Evolutionary conservation across 2,888 invertebrate genomes (phyloP), one percentile per base, ranked within the genome.

Genomic region (Diarsia brunnea): DNA sequence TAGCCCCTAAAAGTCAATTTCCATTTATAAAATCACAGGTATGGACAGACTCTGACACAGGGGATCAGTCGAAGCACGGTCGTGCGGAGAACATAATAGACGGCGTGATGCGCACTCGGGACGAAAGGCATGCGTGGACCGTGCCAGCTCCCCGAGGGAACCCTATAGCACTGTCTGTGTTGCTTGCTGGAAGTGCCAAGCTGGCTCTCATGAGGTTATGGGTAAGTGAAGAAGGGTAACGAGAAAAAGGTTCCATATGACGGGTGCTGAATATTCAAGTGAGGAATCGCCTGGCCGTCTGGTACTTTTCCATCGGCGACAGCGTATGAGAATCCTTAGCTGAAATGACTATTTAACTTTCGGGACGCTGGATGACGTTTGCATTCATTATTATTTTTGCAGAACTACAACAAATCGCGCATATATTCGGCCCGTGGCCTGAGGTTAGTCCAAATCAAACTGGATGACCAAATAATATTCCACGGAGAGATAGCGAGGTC

Each of bases 371-470:
- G 4, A 3, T 49, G 5, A 8, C 16, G 12, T 58, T 38, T 63
- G 19, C 2, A 1, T 11, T 49, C 53, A 38, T 73, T n/a, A n/a
- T 21, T 31, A 31, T 69, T 45, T 69, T 88, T 95, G 49, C 94
- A 98, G 98, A 98, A 98, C 93, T 98, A 99, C 93, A 98, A 98
- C 93, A 98, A 98, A 93, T 98, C 98, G 1, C 97, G 98, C 79
- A 98, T 98, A 86, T 98, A 98, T 93, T 98, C 98, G 0, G 97
- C 97, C 75, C 97, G 98, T 78, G 98, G 98, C 66, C 98, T 97
- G 11, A 97, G 97, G 87, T 96, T 98, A 88, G 95, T 98, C 19
- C 97, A 97, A 79, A 97, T 98, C 47, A 97, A 96, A 79, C 92
- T 98, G 75, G 98, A 98, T 91, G 97, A 97, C 24, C 93, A 93